Base-by-base conservation (phyloP, 2,888 invertebrate species). In the Eulithis testata region DNA sequence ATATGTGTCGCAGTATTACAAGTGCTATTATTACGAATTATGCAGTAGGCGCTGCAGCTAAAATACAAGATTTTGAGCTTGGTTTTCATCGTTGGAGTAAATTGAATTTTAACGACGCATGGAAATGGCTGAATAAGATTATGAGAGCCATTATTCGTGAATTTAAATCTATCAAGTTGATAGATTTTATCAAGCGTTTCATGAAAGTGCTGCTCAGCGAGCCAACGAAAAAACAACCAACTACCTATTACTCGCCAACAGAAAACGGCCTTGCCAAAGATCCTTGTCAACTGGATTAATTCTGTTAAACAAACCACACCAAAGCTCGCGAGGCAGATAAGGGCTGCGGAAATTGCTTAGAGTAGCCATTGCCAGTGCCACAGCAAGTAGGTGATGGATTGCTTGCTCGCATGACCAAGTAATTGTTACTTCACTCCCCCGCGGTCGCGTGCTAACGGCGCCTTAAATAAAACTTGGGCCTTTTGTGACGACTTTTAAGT, bases 371-470 rank as follows among this genome's bases (percentile, higher is more conserved):
- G 87, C 86, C 82, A 85, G 81, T 83, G 84, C 84, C 84, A 83
- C 79, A 78, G 80, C 85, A 86, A 90, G 88, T 90, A 81, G 88
- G 87, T 93, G 92, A 93, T 93, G 89, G 91, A 93, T 93, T 79
- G 88, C 79, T 71, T 70, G 76, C 86, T 93, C 84, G 92, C 92
- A 92, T 93, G 92, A 89, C 91, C 88, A 82, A 76, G 86, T 91
- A 91, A 91, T 92, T 92, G 91, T 92, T 91, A 90, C 88, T 83
- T 83, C 86, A 82, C 84, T 82, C 81, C 83, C 83, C 83, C 82
- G 76, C 80, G 55, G 64, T 90, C 80, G 91, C 91, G 91, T 91
- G 91, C 81, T 51, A 31, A 59, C 40, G 37, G 57, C 74, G 78
- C 81, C 78, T 85, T 86, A 85, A 81, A 84, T 85, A 88, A 85